A percentile compares a stretch with the other conserved stretches of the same genome.
Evolutionary conservation across 2,113 vertebrate species (phyloP).

Genomic region (Halichoerus grypus): DNA sequence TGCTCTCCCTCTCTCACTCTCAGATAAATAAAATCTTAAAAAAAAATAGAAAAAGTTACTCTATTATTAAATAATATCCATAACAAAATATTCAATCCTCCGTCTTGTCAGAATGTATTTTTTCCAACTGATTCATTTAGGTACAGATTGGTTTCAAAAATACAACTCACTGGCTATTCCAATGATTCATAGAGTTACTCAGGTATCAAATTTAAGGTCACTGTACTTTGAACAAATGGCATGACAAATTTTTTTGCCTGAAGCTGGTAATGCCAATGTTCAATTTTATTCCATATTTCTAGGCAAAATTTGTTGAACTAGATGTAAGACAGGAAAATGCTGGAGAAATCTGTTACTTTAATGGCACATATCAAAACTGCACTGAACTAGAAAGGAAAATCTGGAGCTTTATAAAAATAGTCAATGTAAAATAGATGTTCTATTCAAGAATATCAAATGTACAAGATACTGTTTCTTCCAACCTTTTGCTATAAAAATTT

Average conservation of each 20-base stretch:
- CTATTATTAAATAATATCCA: constrained; percentile 31
- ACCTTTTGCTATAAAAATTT: constrained; percentile 37
- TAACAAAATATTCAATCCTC: constrained; percentile 30
- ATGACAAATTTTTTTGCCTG: constrained; percentile 1
- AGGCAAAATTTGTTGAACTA: constrained; percentile 52
- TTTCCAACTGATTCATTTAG: neutral
- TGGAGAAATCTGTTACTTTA: constrained; percentile 53
- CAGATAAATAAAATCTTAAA: neutral
- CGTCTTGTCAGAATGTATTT: neutral
- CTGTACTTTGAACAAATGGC: neutral
- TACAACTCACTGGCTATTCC: neutral
- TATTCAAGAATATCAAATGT: constrained; percentile 40
- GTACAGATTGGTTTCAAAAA: constrained; percentile 39
- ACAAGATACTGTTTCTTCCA: neutral
- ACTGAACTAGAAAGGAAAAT: constrained; percentile 38
- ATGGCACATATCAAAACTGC: constrained; percentile 44
- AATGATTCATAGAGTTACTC: neutral
- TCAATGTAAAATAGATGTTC: constrained; percentile 15
- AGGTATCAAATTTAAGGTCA: constrained; percentile 44
- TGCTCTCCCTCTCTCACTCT: neutral
- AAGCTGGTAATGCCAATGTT: constrained; percentile 28
- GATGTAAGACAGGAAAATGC: constrained; percentile 12
- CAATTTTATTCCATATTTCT: constrained; percentile 43
- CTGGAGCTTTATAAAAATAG: constrained; percentile 41
- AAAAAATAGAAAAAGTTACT: constrained; percentile 10